Conservation (phyloP, 2,888 invertebrate genomes). For the Andricus curvator region DNA sequence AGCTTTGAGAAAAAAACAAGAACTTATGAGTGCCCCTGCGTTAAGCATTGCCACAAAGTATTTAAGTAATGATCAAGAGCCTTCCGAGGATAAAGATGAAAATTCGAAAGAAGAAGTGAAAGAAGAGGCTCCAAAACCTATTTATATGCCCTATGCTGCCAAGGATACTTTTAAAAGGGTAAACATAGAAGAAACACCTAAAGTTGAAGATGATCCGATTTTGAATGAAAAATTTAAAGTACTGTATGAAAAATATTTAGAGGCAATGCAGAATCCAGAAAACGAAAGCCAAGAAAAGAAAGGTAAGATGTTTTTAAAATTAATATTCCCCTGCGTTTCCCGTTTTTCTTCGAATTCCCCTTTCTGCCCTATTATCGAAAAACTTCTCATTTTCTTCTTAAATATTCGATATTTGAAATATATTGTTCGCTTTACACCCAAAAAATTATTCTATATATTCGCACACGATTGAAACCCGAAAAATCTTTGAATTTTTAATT, state of each 20-base stretch:
- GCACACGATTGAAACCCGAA: too few relatives aligned
- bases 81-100: background rate
- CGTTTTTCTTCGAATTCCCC: too few relatives aligned
- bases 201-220: background rate
- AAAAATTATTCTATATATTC: too few relatives aligned
- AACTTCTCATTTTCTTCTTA: too few relatives aligned
- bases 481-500: too few relatives aligned
- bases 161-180: slow-evolving; percentile 59
- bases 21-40: slow-evolving; percentile 74
- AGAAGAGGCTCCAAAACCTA: slow-evolving; percentile 44
- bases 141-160: slow-evolving; percentile 70
- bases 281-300: slow-evolving; percentile 25
- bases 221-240: slow-evolving; percentile 60
- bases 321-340: background rate
- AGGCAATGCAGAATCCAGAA: slow-evolving; percentile 36
- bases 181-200: background rate
- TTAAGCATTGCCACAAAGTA: slow-evolving; percentile 81
- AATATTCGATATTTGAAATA: too few relatives aligned
- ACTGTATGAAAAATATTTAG: slow-evolving; percentile 67
- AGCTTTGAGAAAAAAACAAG: slow-evolving; percentile 58
- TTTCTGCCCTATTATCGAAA: too few relatives aligned
- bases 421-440: too few relatives aligned
- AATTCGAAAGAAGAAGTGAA: background rate
- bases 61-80: slow-evolving; percentile 59
- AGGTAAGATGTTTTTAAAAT: slow-evolving; percentile 2